Evolutionary conservation across 2,113 vertebrate genomes (phyloP).

Genomic region (Aleadryas rufinucha): DNA sequence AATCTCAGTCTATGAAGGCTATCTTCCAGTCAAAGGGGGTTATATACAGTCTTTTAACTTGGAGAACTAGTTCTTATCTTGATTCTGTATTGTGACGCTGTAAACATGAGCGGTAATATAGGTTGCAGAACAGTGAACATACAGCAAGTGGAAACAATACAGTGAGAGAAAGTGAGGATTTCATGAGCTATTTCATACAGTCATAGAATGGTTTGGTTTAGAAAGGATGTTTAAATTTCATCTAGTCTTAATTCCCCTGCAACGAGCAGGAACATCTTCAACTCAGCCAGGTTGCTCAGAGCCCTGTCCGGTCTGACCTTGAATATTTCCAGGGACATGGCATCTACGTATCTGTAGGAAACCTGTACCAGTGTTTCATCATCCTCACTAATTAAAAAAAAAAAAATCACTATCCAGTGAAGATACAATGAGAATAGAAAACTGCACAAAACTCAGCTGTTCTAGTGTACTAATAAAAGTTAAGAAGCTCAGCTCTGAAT

Average conservation of each 20-base stretch:
- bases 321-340: not conserved
- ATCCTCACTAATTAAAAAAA: too few relatives aligned
- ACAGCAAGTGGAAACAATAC: not conserved
- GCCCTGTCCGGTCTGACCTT: not conserved
- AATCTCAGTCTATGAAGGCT: not conserved
- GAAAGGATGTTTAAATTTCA: not conserved
- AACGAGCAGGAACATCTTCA: not conserved
- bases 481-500: not conserved
- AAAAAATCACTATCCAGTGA: not conserved
- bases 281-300: not conserved
- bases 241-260: not conserved
- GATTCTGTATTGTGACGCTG: not conserved
- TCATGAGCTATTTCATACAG: not conserved
- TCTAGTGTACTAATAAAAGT: not conserved
- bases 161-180: not conserved
- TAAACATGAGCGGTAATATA: not conserved
- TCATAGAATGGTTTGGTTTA: not conserved
- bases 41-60: not conserved
- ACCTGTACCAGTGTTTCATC: not conserved
- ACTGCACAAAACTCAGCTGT: not conserved
- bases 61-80: not conserved
- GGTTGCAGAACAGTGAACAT: not conserved
- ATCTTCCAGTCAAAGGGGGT: not conserved
- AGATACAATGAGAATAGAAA: not conserved
- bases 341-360: not conserved